Evolutionary conservation across 2,797 vertebrate species (phyloP).

Genomic region (Siniperca scherzeri): DNA sequence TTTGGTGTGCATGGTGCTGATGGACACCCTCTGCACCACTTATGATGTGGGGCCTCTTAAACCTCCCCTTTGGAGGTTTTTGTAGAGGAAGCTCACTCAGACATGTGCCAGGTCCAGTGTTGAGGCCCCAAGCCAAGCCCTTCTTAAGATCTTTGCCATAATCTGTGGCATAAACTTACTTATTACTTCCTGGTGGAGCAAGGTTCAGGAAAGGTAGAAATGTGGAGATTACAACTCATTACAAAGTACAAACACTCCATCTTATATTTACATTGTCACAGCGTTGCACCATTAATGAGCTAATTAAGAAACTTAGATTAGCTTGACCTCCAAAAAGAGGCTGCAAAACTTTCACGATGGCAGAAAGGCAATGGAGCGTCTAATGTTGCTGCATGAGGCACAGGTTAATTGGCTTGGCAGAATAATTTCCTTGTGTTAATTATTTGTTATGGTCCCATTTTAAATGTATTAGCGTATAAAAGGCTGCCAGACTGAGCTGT

Average conservation of each 20-base stretch:
- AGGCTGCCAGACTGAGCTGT: constrained; percentile 61
- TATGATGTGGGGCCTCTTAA: constrained; percentile 25
- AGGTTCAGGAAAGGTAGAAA: constrained; percentile 31
- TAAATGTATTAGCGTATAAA: constrained; percentile 69
- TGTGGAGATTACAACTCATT: constrained; percentile 42
- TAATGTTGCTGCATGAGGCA: constrained; percentile 49
- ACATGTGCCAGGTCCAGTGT: neutral
- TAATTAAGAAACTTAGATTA: constrained; percentile 63
- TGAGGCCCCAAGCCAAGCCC: constrained; percentile 2
- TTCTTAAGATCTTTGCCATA: constrained; percentile 29
- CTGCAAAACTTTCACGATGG: constrained; percentile 54
- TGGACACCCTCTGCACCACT: neutral
- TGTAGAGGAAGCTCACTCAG: neutral
- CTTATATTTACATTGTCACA: constrained; percentile 40
- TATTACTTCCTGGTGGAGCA: constrained; percentile 33
- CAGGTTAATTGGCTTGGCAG: constrained; percentile 73
- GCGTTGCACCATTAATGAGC: constrained; percentile 42
- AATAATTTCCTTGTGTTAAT: constrained; percentile 71
- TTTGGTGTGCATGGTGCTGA: constrained; percentile 11
- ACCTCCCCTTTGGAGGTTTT: neutral
- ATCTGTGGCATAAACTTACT: constrained; percentile 29
- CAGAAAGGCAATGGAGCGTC: constrained; percentile 53
- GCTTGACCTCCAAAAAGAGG: constrained; percentile 64
- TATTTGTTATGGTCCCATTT: constrained; percentile 75
- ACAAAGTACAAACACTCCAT: constrained; percentile 30